Evolutionary conservation across 2,113 vertebrate species (phyloP).

Genomic region (Glareola pratincola): DNA sequence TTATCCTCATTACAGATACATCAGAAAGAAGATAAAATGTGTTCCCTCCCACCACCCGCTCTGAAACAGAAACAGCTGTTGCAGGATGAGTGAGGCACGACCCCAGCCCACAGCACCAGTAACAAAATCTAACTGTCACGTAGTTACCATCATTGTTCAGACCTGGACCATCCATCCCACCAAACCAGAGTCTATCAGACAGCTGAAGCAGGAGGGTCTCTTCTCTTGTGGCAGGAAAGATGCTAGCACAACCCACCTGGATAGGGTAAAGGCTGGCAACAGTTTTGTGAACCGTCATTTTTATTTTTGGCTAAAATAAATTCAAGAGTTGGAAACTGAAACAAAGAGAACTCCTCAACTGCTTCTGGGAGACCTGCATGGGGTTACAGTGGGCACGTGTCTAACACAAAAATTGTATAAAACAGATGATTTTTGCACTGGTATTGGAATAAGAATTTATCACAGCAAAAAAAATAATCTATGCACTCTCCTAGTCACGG

Average conservation of each 20-base stretch:
- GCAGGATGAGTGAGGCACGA: background rate
- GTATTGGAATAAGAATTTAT: background rate
- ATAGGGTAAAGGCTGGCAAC: background rate
- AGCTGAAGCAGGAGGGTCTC: background rate
- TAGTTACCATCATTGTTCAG: background rate
- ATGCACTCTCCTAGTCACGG: background rate
- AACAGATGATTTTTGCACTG: background rate
- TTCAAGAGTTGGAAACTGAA: background rate
- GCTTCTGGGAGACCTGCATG: background rate
- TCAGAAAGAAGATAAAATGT: background rate
- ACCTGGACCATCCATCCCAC: background rate
- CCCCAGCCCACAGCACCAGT: background rate
- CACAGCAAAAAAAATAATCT: background rate
- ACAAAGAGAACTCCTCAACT: background rate
- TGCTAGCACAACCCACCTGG: background rate
- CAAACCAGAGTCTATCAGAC: background rate
- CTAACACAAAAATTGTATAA: background rate
- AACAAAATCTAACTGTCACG: background rate
- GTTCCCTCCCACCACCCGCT: background rate
- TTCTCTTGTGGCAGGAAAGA: background rate
- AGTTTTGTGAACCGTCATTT: background rate
- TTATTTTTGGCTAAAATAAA: background rate
- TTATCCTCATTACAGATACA: background rate
- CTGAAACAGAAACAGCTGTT: background rate
- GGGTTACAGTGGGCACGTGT: rapidly evolving